A percentile compares a stretch with the other conserved stretches of the same genome.
Evolutionary conservation across 92 coral and sea anemone genomes (phyloP).

Genomic region (Hydrozoanthus gracilis): DNA sequence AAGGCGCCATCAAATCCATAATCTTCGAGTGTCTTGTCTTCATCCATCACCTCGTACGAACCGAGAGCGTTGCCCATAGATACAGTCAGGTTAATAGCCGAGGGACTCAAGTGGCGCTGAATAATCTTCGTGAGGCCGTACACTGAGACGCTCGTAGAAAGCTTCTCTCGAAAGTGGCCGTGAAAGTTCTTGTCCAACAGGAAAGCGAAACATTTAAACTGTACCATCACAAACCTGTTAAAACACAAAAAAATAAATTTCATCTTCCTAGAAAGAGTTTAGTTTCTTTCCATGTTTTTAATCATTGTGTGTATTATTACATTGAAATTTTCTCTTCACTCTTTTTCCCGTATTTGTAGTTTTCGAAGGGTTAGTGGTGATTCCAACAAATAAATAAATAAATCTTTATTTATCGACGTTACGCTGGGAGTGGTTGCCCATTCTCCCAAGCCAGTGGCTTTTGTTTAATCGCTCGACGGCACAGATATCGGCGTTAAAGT

Average conservation of each 20-base stretch:
- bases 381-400: too few species aligned
- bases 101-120: conserved; percentile 70
- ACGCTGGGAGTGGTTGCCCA: too few species aligned
- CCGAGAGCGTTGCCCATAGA: conserved; percentile 49
- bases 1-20: conserved; percentile 70
- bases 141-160: conserved; percentile 69
- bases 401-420: too few species aligned
- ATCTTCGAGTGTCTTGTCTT: conserved; percentile 58
- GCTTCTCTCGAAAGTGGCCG: conserved; percentile 61
- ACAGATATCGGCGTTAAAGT: too few species aligned
- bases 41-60: conserved; percentile 54
- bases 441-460: too few species aligned
- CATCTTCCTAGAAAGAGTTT: not conserved
- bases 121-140: conserved; percentile 72
- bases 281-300: not conserved
- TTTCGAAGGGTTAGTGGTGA: too few species aligned
- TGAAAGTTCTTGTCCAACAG: conserved; percentile 46
- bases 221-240: conserved; percentile 49
- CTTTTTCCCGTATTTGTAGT: too few species aligned
- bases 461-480: too few species aligned
- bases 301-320: not conserved
- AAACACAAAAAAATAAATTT: not conserved
- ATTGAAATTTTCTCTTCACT: too few species aligned
- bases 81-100: conserved; percentile 63
- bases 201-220: conserved; percentile 59